Evolutionary conservation across 2,888 invertebrate species (phyloP).

Genomic region (Branchellion lobata): DNA sequence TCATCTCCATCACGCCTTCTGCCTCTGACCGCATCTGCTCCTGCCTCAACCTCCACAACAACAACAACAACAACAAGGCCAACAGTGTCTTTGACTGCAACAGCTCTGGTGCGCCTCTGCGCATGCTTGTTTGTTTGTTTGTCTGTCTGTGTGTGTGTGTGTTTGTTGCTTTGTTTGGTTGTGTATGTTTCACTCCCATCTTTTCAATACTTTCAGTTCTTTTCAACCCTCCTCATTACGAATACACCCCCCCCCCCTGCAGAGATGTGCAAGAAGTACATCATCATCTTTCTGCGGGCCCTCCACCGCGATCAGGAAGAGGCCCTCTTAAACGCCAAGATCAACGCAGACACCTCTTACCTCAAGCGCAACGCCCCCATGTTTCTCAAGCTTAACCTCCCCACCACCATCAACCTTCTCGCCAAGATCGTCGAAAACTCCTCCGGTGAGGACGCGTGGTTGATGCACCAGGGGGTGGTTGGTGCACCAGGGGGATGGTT

Average conservation of each 20-base stretch:
- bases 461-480: no score
- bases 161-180: no score
- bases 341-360: neutral
- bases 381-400: slow-evolving; percentile 34
- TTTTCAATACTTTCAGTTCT: neutral
- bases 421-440: slow-evolving; percentile 36
- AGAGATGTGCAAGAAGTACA: slow-evolving; percentile 48
- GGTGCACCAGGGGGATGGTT: no score
- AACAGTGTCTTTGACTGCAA: slow-evolving; percentile 1
- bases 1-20: slow-evolving; percentile 16
- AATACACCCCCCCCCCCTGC: neutral
- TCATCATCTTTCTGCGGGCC: slow-evolving; percentile 49
- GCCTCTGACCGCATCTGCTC: neutral
- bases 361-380: slow-evolving; percentile 26
- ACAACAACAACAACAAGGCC: neutral
- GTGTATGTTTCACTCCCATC: neutral
- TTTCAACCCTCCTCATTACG: neutral
- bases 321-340: slow-evolving; percentile 48
- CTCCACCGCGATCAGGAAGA: slow-evolving; percentile 51
- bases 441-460: neutral
- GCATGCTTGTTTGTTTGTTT: no score
- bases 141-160: no score
- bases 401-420: slow-evolving; percentile 43
- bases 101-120: neutral
- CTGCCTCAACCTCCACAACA: neutral